Conservation (phyloP, 35 echinoderm and acorn worm genomes). For the Strongylocentrotus purpuratus region DNA sequence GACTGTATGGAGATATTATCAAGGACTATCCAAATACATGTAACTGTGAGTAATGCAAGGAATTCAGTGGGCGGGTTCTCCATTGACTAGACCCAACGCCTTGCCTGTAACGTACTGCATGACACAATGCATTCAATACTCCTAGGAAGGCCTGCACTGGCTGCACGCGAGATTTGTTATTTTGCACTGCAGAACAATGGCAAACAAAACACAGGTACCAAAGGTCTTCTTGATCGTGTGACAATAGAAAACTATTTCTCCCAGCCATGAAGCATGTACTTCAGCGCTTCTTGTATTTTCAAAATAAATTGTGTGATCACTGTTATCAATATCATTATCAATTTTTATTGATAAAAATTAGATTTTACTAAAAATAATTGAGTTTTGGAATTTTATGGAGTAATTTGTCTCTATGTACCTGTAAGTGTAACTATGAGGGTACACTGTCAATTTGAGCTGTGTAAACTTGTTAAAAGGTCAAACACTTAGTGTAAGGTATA, state of each 20-base stretch:
- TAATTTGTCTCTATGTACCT: not conserved
- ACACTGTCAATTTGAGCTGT: not conserved
- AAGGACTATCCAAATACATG: not conserved
- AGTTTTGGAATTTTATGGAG: not conserved
- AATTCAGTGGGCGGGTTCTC: constrained; percentile 12
- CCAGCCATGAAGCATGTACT: not conserved
- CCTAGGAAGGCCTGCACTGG: not conserved
- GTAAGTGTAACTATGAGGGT: not conserved
- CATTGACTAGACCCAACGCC: not conserved
- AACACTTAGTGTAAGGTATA: not conserved
- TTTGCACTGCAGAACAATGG: not conserved
- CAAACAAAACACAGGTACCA: constrained; percentile 9
- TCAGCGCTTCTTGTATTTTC: not conserved
- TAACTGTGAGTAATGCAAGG: constrained; percentile 37
- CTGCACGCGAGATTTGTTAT: not conserved
- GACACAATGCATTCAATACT: not conserved
- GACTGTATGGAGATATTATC: not conserved
- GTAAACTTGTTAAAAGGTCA: not conserved
- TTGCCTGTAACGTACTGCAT: not conserved
- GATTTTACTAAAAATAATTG: not conserved
- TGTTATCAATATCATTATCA: too few species aligned
- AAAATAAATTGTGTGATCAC: not conserved
- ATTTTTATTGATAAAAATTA: not conserved
- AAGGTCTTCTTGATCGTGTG: not conserved
- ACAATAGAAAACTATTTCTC: not conserved